These are phyloP conservation scores for Latrodectus hesperus DNA, from an alignment of 2,888 invertebrate species.

Conservation along the genomic window DNA sequence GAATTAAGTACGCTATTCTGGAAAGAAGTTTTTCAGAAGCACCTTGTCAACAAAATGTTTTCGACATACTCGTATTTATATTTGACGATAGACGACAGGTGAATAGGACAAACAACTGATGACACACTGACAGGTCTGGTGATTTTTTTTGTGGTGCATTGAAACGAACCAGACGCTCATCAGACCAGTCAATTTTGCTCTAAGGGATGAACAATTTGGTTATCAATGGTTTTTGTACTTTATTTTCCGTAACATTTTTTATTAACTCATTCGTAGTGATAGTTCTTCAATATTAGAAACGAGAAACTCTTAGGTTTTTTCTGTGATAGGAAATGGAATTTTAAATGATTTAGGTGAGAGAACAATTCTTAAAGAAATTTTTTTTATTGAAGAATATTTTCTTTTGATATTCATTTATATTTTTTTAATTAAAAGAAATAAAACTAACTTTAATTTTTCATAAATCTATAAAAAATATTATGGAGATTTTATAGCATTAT, in stretches of 20 bases:
- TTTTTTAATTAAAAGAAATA: too few species aligned
- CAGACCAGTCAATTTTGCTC: neutral
- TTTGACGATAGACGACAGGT: conserved; percentile 50
- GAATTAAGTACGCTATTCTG: conserved; percentile 1
- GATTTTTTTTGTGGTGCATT: neutral
- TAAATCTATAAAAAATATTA: too few species aligned
- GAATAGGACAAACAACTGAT: conserved; percentile 27
- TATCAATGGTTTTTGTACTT: neutral
- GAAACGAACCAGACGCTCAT: neutral
- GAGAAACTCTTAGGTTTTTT: neutral
- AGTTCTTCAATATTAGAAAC: neutral
- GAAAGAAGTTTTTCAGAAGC: neutral
- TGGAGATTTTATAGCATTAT: too few species aligned
- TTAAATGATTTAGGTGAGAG: neutral
- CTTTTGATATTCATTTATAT: too few species aligned
- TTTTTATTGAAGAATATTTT: too few species aligned
- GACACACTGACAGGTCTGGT: neutral
- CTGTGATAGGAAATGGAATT: neutral
- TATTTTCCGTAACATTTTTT: neutral
- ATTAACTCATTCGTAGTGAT: neutral
- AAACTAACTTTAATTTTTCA: too few species aligned
- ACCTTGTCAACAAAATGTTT: neutral
- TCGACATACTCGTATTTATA: conserved; percentile 28
- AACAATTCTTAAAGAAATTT: too few species aligned
- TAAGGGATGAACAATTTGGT: neutral